These are phyloP conservation scores for Bruchidius siliquastri DNA, from an alignment of 2,888 invertebrate genomes.

Conservation along the genomic window DNA sequence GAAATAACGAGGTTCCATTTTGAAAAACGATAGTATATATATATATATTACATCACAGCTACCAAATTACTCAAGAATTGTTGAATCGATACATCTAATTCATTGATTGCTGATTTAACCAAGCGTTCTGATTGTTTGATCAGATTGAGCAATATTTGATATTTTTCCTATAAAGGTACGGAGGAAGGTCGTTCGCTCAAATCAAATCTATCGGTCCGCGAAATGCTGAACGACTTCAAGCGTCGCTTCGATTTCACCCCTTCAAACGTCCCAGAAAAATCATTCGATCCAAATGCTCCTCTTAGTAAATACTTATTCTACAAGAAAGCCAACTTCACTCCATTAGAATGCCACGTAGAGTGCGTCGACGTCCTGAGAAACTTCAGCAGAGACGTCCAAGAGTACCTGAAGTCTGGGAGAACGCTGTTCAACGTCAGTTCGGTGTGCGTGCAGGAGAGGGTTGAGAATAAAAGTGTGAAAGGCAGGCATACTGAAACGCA, in stretches of 20 bases:
- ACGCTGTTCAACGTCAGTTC: conserved; percentile 30
- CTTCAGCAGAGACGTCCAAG: conserved; percentile 28
- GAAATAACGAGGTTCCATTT: too few species aligned
- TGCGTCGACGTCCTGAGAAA: conserved; percentile 30
- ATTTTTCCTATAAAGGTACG: conserved; percentile 7
- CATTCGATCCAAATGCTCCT: conserved; percentile 3
- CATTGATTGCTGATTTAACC: too few species aligned
- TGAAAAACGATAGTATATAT: too few species aligned
- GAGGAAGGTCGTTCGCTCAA: conserved; percentile 18
- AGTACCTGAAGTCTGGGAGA: conserved; percentile 27
- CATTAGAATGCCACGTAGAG: conserved; percentile 27
- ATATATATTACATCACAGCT: too few species aligned
- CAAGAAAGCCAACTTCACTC: conserved; percentile 25
- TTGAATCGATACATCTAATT: too few species aligned
- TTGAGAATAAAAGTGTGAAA: not conserved
- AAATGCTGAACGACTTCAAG: conserved; percentile 12
- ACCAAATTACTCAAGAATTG: too few species aligned
- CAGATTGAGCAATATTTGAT: not conserved
- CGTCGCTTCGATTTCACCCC: conserved; percentile 6
- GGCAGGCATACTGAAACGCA: not conserved
- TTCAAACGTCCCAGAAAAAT: not conserved
- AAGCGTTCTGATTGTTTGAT: too few species aligned
- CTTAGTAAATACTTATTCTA: conserved; percentile 13
- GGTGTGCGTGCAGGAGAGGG: conserved; percentile 7
- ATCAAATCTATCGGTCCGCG: not conserved